Base-by-base conservation (phyloP, 2,113 vertebrate genomes). In the Phaethornis superciliosus region DNA sequence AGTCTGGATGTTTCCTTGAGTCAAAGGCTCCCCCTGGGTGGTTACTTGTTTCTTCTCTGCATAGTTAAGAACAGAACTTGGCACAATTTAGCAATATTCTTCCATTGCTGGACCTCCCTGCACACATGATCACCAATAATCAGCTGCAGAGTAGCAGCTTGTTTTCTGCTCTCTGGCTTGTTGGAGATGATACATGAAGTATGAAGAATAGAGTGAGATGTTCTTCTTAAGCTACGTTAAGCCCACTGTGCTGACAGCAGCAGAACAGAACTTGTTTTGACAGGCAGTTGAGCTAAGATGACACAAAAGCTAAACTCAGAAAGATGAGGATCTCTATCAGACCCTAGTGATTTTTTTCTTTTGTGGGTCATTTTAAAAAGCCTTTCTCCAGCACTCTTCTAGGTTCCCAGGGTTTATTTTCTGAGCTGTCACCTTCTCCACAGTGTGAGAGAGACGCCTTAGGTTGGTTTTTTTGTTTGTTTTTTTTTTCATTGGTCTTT, bases 151-250 rank as follows among this genome's bases (percentile, higher is more conserved):
- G 80, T 58, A 95, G 77, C 90, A 71, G 69, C 76, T 83, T 95
- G 81, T 96, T 96, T 94, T 92, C 95, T 96, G 94, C 94, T 95
- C 5, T 91, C 79, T 85, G 93, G 56, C 94, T 97, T 95, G 93
- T 79, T 96, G 93, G 64, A 95, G 60, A 93, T 90, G 96, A 95
- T 95, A 89, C 75, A 91, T 95, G 92, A 59, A 95, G 82, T 88
- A 75, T 94, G 93, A 91, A 89, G 62, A 95, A 84, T 49, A 70
- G 56, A 47, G 76, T 55, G 93, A 95, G 85, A 89, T 94, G 89
- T 78, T 97, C 96, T 96, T 94, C 95, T 95, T 96, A 94, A 96
- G 91, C 93, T 94, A 82, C 20, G 77, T 95, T 96, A 95, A 97
- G 88, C 95, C 74, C 80, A 85, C 88, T 90, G 80, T 96, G 96